Base-by-base conservation (phyloP, 2,888 invertebrate genomes). In the Ornithoptera priamus region DNA sequence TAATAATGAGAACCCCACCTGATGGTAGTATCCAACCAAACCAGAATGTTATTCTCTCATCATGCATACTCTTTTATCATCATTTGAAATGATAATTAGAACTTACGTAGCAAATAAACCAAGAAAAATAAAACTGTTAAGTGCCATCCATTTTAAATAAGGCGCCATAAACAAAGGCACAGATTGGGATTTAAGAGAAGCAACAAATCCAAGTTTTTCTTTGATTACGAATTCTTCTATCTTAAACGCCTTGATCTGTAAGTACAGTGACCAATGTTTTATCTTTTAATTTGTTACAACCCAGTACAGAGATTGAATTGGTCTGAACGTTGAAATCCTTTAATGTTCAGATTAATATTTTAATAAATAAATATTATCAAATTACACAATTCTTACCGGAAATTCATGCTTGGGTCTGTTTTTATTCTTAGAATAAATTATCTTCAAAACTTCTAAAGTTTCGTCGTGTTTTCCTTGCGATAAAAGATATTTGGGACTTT, bases 401-500 rank as follows among this genome's bases (percentile, higher is more conserved):
- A 85, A 94, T 36, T 92, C 89, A 1, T 87, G 81, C 0, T 82
- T 80, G 12, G 84, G 77, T 75, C 86, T 90, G 15, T 81, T 74
- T 69, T 86, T 89, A 74, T 93, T 93, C 18, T 77, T 80, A 2
- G 93, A 87, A 76, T 94, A 96, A 72, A 97, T 95, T 3, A 79
- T 81, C 68, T 91, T 90, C 53, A 97, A 80, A 46, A 95, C 93
- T 58, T 85, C 74, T n/a, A 97, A 78, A 0, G 96, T 95, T 74
- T 94, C 94, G 0, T 94, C 93, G 4, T 92, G 83, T 75, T 90
- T 91, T 0, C 95, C 95, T 76, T 95, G 94, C 0, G 95, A 93
- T 17, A 96, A 87, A 42, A 95, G 89, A 81, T 94, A 97, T 81
- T 96, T 96, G 0, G 97, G 97, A 77, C 96, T 97, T 82, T 97